Conservation (phyloP, 2,797 vertebrate genomes). For the Muscicapa comitata region DNA sequence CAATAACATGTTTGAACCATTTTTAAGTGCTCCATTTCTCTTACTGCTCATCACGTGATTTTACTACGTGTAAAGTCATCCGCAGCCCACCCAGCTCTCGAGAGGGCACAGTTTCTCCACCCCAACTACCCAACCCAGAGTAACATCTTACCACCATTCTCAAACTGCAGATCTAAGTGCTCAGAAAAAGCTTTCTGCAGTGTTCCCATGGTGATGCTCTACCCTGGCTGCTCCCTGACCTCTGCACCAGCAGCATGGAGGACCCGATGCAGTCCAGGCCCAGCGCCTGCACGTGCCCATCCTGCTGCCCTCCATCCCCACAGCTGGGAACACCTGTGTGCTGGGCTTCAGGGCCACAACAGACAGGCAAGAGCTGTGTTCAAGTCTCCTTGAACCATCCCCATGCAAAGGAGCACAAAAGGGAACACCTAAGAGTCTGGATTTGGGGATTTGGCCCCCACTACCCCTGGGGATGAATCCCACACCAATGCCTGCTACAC, state of each 20-base stretch:
- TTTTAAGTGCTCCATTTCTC: conserved; percentile 22
- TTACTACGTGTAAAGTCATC: background rate
- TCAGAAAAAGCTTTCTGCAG: background rate
- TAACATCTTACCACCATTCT: background rate
- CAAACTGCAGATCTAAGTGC: accelerated
- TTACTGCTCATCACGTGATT: background rate
- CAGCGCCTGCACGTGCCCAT: accelerated
- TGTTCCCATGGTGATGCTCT: background rate
- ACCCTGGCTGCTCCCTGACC: background rate
- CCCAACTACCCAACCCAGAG: background rate
- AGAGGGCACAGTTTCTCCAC: background rate
- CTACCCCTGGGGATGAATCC: background rate
- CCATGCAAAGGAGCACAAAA: background rate
- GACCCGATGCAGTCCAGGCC: background rate
- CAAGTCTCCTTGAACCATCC: background rate
- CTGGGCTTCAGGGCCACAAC: background rate
- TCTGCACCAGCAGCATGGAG: background rate
- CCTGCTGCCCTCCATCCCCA: background rate
- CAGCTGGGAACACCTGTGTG: accelerated
- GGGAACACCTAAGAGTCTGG: accelerated
- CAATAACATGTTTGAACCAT: background rate
- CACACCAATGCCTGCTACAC: accelerated
- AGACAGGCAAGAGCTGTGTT: accelerated
- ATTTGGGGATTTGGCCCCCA: accelerated
- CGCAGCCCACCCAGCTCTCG: background rate